phyloP scores from a whole-genome alignment of 2,113 vertebrate genomes.

The Pedetes capensis region DNA sequence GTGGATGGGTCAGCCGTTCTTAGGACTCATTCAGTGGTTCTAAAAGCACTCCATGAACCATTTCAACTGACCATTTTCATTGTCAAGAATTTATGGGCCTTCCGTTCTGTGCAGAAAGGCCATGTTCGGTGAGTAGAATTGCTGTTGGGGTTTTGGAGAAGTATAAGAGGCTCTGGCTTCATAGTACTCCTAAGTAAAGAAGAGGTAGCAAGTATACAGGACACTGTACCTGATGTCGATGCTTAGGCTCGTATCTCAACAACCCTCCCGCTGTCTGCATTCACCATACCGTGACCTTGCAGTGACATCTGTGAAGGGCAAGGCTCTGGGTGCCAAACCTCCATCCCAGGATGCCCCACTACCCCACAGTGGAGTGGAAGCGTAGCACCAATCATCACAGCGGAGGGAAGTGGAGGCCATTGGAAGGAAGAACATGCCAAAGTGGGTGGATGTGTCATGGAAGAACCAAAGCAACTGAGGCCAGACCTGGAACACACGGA shows the following conservation, averaged over 20 bases:
- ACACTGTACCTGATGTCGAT: accelerated
- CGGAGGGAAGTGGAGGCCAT: neutral
- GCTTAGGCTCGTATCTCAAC: neutral
- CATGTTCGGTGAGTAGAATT: neutral
- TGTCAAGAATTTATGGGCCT: neutral
- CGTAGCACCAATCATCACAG: neutral
- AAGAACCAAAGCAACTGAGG: neutral
- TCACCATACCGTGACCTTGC: neutral
- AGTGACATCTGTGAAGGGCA: neutral
- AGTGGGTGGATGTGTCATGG: neutral
- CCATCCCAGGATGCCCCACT: neutral
- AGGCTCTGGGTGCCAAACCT: neutral
- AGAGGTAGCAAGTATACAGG: neutral
- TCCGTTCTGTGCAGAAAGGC: neutral
- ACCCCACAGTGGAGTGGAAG: neutral
- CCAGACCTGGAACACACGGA: neutral
- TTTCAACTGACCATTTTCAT: neutral
- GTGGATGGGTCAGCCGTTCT: neutral
- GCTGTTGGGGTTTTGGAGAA: neutral
- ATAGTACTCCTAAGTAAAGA: neutral
- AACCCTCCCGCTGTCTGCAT: neutral
- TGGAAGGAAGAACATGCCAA: neutral
- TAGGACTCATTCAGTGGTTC: neutral
- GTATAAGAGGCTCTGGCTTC: neutral
- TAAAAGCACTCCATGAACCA: neutral